These are phyloP conservation scores for Caenorhabditis tropicalis DNA, from an alignment of 1,140 invertebrate species.

Conservation along the genomic window DNA sequence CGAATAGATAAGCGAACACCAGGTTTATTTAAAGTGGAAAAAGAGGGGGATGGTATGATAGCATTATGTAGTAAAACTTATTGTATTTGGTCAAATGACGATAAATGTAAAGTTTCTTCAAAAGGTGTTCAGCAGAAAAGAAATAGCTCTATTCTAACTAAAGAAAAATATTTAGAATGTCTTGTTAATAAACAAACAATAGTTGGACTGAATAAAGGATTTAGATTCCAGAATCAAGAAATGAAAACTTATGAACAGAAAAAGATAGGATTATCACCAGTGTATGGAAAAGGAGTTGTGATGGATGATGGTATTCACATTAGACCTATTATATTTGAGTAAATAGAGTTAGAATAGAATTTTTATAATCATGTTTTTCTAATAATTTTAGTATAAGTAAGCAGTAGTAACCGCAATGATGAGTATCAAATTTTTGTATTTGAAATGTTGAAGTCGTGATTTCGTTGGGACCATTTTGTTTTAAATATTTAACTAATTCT, in stretches of 20 bases:
- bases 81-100: neutral
- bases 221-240: neutral
- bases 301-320: neutral
- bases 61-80: neutral
- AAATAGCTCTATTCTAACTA: neutral
- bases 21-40: neutral
- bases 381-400: slow-evolving; percentile 53
- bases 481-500: slow-evolving; percentile 55
- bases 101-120: neutral
- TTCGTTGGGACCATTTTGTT: neutral
- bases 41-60: neutral
- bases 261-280: neutral
- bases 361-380: slow-evolving; percentile 34
- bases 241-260: neutral
- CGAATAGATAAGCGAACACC: neutral
- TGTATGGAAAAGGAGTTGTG: neutral
- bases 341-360: neutral
- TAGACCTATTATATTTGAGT: neutral
- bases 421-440: slow-evolving; percentile 56
- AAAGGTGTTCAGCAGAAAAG: neutral
- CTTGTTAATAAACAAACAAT: neutral
- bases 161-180: slow-evolving; percentile 1
- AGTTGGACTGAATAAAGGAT: neutral
- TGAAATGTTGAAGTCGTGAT: slow-evolving; percentile 52
- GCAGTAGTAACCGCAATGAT: slow-evolving; percentile 57